Evolutionary conservation across 2,797 vertebrate genomes (phyloP).

Genomic region (Poeciliopsis turneri): DNA sequence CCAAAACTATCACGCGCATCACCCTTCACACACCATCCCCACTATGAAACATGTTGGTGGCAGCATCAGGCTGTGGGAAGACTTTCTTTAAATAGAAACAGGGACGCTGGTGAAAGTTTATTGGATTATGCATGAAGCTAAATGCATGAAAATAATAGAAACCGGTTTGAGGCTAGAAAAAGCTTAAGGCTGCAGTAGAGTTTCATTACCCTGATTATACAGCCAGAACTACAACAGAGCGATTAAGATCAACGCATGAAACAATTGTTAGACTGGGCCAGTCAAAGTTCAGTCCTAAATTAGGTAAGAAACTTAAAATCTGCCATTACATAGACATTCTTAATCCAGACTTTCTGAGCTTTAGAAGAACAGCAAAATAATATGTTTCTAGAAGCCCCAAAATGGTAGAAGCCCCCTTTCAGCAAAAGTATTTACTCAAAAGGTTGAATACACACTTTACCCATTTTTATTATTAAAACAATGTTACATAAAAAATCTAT

Average conservation of each 20-base stretch:
- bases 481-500: background rate
- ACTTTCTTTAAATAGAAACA: background rate
- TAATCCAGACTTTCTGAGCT: background rate
- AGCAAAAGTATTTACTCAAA: background rate
- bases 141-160: background rate
- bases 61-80: background rate
- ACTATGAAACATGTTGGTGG: background rate
- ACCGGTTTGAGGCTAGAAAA: background rate
- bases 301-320: background rate
- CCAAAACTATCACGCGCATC: background rate
- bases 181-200: background rate
- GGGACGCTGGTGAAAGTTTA: background rate
- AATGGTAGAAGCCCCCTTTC: background rate
- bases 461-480: background rate
- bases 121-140: background rate
- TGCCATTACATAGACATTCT: background rate
- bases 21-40: background rate
- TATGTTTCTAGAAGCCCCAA: background rate
- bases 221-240: background rate
- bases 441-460: background rate
- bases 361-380: background rate
- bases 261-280: background rate
- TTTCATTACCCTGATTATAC: background rate
- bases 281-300: background rate
- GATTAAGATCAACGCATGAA: background rate